These are phyloP conservation scores for Bactericera cockerelli DNA, from an alignment of 1,140 invertebrate genomes.

Conservation along the genomic window DNA sequence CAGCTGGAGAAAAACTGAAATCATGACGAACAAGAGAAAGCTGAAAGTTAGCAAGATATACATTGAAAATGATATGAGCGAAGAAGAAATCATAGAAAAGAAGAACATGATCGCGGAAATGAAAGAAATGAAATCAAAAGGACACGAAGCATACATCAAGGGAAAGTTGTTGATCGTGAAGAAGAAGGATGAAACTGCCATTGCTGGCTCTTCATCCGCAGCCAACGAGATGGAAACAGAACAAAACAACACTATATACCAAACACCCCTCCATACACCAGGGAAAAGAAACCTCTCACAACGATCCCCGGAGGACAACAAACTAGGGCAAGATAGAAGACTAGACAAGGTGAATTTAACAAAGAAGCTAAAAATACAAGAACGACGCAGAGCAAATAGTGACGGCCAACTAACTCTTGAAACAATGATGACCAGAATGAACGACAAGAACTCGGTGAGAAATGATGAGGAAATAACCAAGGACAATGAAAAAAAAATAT, in stretches of 20 bases:
- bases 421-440: background rate
- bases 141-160: background rate
- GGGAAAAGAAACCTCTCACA: background rate
- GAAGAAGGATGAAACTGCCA: background rate
- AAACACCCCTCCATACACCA: background rate
- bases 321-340: background rate
- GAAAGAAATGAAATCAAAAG: slow-evolving; percentile 1
- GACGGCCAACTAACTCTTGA: background rate
- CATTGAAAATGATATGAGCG: slow-evolving; percentile 4
- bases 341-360: background rate
- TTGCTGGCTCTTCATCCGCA: background rate
- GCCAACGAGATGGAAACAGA: background rate
- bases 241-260: background rate
- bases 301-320: background rate
- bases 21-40: background rate
- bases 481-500: background rate
- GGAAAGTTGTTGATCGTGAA: slow-evolving; percentile 2
- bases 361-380: background rate
- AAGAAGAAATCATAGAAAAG: slow-evolving; percentile 3
- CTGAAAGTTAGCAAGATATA: background rate
- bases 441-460: background rate
- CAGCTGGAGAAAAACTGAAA: slow-evolving; percentile 7
- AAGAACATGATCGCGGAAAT: background rate
- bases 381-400: background rate
- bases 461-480: background rate